These are phyloP conservation scores for Megaceryle torquata DNA, from an alignment of 2,113 vertebrate species.

Conservation along the genomic window DNA sequence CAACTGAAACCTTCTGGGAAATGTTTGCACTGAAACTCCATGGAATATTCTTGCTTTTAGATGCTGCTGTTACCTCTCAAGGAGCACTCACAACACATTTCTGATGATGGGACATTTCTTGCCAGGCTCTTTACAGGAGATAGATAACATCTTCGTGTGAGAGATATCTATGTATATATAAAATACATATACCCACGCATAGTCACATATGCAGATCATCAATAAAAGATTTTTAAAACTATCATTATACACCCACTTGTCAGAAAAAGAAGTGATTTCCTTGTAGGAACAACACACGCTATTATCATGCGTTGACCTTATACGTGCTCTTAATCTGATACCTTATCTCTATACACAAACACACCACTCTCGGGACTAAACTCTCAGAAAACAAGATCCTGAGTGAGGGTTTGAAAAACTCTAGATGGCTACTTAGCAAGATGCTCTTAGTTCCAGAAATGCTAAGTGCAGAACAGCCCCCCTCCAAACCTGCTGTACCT, in stretches of 20 bases:
- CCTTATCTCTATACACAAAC: not conserved
- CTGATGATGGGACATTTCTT: conserved; percentile 1
- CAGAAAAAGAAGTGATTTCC: not conserved
- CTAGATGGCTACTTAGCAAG: not conserved
- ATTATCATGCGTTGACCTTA: not conserved
- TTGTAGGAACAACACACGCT: not conserved
- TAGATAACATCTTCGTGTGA: not conserved
- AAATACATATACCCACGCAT: not conserved
- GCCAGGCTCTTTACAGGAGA: not conserved
- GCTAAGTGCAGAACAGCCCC: not conserved
- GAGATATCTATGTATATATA: not conserved
- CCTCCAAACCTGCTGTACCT: not conserved
- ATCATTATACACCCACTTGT: not conserved
- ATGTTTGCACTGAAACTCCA: not conserved
- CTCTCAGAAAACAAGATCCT: not conserved
- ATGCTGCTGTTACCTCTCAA: not conserved
- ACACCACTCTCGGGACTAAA: not conserved
- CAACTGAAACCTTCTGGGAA: not conserved
- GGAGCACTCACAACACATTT: not conserved
- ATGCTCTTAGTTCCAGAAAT: not conserved
- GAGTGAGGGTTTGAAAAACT: not conserved
- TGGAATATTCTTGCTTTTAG: not conserved
- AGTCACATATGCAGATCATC: not conserved
- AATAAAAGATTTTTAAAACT: not conserved
- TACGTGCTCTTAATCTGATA: not conserved